These are phyloP conservation scores for Callinectes sapidus DNA, from an alignment of 2,888 invertebrate genomes.

Conservation along the genomic window DNA sequence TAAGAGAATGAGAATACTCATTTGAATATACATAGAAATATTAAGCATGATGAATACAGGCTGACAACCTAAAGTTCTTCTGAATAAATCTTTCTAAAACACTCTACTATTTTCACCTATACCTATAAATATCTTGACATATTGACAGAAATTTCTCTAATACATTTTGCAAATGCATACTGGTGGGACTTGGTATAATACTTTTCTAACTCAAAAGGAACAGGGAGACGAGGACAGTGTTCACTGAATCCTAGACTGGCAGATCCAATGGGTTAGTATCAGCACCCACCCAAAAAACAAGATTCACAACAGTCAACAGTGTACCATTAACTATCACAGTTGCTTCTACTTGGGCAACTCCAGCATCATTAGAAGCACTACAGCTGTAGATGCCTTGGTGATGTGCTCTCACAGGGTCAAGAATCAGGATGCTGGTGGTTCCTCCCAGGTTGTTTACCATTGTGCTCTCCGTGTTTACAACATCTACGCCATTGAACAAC, in stretches of 20 bases:
- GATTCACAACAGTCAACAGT: slow-evolving; percentile 42
- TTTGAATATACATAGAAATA: background rate
- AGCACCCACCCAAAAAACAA: slow-evolving; percentile 42
- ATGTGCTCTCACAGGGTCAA: slow-evolving; percentile 74
- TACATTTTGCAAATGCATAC: background rate
- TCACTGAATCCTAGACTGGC: slow-evolving; percentile 30
- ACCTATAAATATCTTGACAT: background rate
- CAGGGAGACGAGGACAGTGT: slow-evolving; percentile 52
- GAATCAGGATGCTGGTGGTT: slow-evolving; percentile 81
- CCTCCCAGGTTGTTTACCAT: slow-evolving; percentile 80
- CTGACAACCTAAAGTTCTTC: background rate
- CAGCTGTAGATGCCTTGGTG: slow-evolving; percentile 73
- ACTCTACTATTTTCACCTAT: background rate
- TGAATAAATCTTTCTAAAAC: background rate
- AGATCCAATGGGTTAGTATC: slow-evolving; percentile 41
- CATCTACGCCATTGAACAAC: slow-evolving; percentile 74
- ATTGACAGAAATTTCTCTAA: background rate
- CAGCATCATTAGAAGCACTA: slow-evolving; percentile 72
- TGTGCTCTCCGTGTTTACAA: slow-evolving; percentile 74
- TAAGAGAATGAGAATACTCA: background rate
- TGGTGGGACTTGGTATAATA: slow-evolving; percentile 22
- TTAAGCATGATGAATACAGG: background rate
- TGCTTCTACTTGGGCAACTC: slow-evolving; percentile 61
- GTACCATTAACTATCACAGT: slow-evolving; percentile 62
- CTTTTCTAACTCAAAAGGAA: slow-evolving; percentile 45